Conservation (phyloP, 2,888 invertebrate genomes). For the Chaetogeoica ovagalla region DNA sequence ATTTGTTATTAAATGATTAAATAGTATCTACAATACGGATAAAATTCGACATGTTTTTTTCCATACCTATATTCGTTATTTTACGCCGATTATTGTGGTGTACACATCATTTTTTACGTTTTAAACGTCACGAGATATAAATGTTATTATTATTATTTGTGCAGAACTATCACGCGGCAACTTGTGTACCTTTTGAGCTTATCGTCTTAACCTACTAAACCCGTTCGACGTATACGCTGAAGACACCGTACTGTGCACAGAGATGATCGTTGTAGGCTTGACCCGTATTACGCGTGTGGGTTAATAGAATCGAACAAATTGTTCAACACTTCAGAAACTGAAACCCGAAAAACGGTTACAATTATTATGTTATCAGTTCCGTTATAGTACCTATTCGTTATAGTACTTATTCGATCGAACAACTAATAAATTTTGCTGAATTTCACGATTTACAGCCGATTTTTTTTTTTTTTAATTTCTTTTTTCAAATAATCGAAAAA, state of each 20-base stretch:
- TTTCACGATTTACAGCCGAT: no score
- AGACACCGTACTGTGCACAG: not conserved
- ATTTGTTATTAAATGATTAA: no score
- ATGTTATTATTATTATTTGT: not conserved
- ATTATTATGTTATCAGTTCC: no score
- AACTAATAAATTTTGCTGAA: no score
- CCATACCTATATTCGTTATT: no score
- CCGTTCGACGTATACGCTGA: not conserved
- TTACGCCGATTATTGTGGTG: no score
- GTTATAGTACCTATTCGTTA: no score
- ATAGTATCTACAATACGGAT: no score
- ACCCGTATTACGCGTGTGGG: not conserved
- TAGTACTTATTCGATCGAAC: no score
- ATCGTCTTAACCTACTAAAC: conserved; percentile 3
- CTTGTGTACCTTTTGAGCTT: not conserved
- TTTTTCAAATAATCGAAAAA: not conserved
- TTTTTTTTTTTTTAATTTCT: no score
- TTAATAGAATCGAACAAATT: no score
- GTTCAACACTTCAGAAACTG: not conserved
- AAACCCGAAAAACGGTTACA: not conserved
- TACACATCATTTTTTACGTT: not conserved
- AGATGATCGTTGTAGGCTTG: not conserved
- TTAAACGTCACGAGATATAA: not conserved
- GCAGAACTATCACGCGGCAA: not conserved
- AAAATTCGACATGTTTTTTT: no score